phyloP scores from a whole-genome alignment of 2,113 vertebrate species.

The Meriones unguiculatus region DNA sequence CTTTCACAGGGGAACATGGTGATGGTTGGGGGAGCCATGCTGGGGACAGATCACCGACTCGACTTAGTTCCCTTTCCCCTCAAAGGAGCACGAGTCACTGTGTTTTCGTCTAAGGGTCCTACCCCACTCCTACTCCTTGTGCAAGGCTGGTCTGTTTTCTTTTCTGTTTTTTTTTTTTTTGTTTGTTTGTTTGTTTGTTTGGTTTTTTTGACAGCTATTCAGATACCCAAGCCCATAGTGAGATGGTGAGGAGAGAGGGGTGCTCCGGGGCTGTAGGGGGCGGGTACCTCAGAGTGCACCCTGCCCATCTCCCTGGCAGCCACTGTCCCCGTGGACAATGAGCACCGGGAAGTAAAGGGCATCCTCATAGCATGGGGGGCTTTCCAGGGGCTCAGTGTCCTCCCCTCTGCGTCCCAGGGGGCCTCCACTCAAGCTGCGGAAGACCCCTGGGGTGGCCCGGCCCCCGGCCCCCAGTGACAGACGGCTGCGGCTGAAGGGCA shows the following conservation, averaged over 20 bases:
- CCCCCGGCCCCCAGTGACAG: slow-evolving; percentile 86
- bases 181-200: too few species aligned
- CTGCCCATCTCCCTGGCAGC: slow-evolving; percentile 83
- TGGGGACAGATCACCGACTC: neutral
- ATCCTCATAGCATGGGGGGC: slow-evolving; percentile 88
- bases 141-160: slow-evolving; percentile 8
- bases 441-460: slow-evolving; percentile 84
- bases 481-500: slow-evolving; percentile 88
- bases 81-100: neutral
- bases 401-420: slow-evolving; percentile 74
- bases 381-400: slow-evolving; percentile 83
- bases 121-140: neutral
- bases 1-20: neutral
- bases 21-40: neutral
- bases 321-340: slow-evolving; percentile 88
- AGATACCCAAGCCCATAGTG: neutral
- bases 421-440: slow-evolving; percentile 87
- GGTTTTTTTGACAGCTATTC: neutral
- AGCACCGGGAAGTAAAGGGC: slow-evolving; percentile 89
- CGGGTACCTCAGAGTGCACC: slow-evolving; percentile 58
- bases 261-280: accelerated
- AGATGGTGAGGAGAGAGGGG: neutral
- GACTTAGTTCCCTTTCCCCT: neutral
- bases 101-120: neutral
- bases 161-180: neutral